Conservation (phyloP, 2,797 vertebrate genomes). For the Rhadinocentrus ornatus region DNA sequence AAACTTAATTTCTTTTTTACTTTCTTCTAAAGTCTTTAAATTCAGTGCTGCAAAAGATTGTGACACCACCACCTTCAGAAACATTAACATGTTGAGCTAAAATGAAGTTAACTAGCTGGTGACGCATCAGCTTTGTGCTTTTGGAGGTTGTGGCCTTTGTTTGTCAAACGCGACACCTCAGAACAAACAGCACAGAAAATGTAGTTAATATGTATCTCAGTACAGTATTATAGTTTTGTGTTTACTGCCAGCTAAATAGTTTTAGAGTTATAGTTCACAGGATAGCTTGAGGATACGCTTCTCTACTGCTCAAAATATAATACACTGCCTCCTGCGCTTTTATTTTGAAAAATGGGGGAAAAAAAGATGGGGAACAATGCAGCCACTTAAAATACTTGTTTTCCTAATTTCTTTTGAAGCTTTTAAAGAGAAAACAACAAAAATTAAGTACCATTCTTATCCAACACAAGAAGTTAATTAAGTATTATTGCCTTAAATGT, state of each 20-base stretch:
- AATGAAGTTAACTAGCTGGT: constrained; percentile 2
- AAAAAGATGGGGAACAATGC: no score
- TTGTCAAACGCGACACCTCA: neutral
- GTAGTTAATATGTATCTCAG: neutral
- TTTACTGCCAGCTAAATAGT: neutral
- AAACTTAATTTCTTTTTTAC: neutral
- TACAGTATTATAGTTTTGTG: neutral
- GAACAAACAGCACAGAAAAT: neutral
- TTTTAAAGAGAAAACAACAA: no score
- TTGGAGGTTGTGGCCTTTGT: neutral
- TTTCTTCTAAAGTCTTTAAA: neutral
- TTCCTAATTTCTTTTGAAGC: no score
- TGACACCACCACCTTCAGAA: constrained; percentile 5
- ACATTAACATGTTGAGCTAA: constrained; percentile 6
- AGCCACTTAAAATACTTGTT: neutral
- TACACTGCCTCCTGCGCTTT: neutral
- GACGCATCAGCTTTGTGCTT: constrained; percentile 20
- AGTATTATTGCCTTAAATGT: neutral
- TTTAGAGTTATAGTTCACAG: neutral
- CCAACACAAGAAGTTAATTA: neutral
- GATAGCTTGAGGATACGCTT: neutral
- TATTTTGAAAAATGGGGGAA: neutral
- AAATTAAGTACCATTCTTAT: no score
- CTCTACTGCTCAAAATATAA: neutral
- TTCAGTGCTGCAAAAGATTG: constrained; percentile 5